phyloP scores from a whole-genome alignment of 2,113 vertebrate genomes.

The Phylloscopus trochiloides region DNA sequence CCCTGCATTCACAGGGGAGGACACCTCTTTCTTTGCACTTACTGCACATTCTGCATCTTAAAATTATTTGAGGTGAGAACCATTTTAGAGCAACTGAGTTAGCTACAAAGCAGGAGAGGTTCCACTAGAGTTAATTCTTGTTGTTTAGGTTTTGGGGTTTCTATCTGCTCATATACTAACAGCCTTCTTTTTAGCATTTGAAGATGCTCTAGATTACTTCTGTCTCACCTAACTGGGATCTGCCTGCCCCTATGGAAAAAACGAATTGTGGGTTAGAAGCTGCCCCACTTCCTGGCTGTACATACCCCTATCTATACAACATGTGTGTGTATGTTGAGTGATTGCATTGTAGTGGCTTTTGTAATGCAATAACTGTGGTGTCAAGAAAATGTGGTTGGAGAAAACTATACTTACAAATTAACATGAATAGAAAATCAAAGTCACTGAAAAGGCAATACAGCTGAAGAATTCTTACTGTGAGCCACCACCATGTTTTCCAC shows the following conservation, averaged over 20 bases:
- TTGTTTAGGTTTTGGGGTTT: not conserved
- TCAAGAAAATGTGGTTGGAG: not conserved
- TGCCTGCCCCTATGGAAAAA: not conserved
- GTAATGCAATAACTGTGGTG: not conserved
- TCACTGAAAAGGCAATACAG: not conserved
- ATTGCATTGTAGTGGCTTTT: not conserved
- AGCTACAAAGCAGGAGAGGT: not conserved
- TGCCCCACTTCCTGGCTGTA: not conserved
- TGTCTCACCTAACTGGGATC: not conserved
- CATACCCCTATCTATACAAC: not conserved
- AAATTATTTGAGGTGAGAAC: not conserved
- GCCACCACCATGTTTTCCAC: not conserved
- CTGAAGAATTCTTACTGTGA: not conserved
- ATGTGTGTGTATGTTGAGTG: not conserved
- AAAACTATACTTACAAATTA: not conserved
- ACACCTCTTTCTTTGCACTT: not conserved
- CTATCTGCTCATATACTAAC: not conserved
- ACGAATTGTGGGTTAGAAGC: not conserved
- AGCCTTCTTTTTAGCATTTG: not conserved
- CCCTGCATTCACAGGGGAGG: not conserved
- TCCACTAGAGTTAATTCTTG: not conserved
- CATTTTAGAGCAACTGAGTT: not conserved
- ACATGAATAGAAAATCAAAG: not conserved
- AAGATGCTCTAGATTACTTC: not conserved
- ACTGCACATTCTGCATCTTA: not conserved